Conservation (phyloP, 2,113 vertebrate genomes). For the Protobothrops mucrosquamatus region DNA sequence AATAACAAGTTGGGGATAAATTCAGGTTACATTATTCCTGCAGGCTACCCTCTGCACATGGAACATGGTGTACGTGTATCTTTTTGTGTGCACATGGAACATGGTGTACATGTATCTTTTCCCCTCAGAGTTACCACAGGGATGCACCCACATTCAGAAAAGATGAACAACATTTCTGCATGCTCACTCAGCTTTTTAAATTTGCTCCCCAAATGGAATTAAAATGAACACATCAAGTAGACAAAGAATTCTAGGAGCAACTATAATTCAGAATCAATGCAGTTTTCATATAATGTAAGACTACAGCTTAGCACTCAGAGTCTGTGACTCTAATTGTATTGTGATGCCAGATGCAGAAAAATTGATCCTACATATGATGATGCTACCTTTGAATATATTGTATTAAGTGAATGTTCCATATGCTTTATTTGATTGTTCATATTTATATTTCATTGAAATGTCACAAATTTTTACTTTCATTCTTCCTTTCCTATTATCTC, state of each 20-base stretch:
- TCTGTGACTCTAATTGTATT: background rate
- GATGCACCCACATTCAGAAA: background rate
- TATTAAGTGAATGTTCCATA: conserved; percentile 1
- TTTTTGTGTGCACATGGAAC: background rate
- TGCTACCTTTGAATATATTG: conserved; percentile 8
- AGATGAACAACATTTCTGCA: background rate
- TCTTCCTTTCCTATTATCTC: background rate
- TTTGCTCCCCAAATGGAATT: background rate
- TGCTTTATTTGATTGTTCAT: background rate
- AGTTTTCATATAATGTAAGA: background rate
- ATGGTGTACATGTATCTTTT: background rate
- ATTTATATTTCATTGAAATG: background rate
- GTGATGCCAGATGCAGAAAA: conserved; percentile 22
- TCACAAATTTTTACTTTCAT: background rate
- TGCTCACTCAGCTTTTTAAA: background rate
- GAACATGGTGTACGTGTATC: background rate
- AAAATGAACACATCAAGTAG: background rate
- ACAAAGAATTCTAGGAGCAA: background rate
- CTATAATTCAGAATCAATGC: background rate
- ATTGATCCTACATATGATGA: conserved; percentile 11
- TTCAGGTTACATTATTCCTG: background rate
- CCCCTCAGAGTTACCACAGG: background rate
- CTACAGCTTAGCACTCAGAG: background rate
- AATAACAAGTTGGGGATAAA: background rate
- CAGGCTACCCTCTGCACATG: background rate